Base-by-base conservation (phyloP, 53 echinoderm and acorn worm genomes). In the Stichopus horrens region DNA sequence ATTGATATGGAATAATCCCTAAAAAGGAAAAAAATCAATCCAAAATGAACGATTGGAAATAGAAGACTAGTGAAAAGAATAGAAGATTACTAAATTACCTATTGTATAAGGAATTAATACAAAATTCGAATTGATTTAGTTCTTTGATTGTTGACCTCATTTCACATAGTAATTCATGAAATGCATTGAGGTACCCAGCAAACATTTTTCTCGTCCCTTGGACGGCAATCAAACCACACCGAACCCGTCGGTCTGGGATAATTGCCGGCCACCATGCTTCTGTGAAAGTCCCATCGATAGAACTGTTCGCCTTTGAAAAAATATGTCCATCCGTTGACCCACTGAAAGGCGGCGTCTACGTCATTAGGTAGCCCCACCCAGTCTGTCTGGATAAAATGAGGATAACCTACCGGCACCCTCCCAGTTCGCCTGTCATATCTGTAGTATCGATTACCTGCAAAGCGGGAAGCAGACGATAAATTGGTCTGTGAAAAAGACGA, bases 281-380 rank as follows among this genome's bases (percentile, higher is more conserved):
- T 11, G 13, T 14, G 13, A 67, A 67, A 67, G 68, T 67, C 68
- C 68, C 68, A 67, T 11, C 68, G 68, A n/a, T 14, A 67, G n/a
- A 14, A 67, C 68, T 67, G 68, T 67, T 67, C 68, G 11, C 68
- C 68, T 67, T n/a, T 67, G n/a, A 67, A 67, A n/a, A 67, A n/a
- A 67, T 67, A 67, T 11, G 68, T 14, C 68, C 68, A 67, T 11
- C 68, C 68, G 68, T 67, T 67, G 68, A 67, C n/a, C 68, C 68
- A 67, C 68, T 67, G 68, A 1, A 67, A n/a, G 68, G 68, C 68
- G 11, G 68, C 68, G 11, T 67, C 13, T 67, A 67, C 3, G 13
- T 67, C 68, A 67, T n/a, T n/a, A n/a, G 68, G 11, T 11, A 14
- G n/a, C 3, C 68, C 68, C 11, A n/a, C 0, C 68, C 11, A 67